These are phyloP conservation scores for Phoronis australis DNA, from an alignment of 2,888 invertebrate species.

Conservation along the genomic window DNA sequence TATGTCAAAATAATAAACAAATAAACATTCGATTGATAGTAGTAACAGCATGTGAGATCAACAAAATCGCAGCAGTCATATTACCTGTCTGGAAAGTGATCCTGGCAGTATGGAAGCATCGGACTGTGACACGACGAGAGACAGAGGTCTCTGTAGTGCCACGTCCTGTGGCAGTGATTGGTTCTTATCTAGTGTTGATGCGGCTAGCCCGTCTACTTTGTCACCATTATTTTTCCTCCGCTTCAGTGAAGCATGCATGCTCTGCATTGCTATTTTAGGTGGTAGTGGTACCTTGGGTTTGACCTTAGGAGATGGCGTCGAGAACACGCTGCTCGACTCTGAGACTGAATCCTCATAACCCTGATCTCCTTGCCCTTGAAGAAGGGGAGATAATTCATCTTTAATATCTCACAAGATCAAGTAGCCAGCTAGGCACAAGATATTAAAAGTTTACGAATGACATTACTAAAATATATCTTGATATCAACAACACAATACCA, in stretches of 20 bases:
- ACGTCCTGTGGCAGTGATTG: constrained; percentile 51
- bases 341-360: constrained; percentile 48
- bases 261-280: constrained; percentile 39
- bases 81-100: constrained; percentile 45
- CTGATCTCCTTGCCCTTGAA: constrained; percentile 18
- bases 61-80: no score
- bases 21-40: no score
- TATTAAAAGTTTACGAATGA: no score
- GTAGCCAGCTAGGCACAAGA: no score
- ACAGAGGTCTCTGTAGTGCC: constrained; percentile 45
- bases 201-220: constrained; percentile 14
- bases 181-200: constrained; percentile 53
- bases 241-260: constrained; percentile 56
- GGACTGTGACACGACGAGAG: constrained; percentile 49
- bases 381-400: no score
- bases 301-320: constrained; percentile 27
- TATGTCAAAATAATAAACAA: no score
- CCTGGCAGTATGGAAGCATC: constrained; percentile 45
- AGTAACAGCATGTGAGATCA: no score
- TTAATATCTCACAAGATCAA: no score
- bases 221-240: constrained; percentile 51
- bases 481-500: no score
- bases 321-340: constrained; percentile 42
- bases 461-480: no score
- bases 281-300: constrained; percentile 14